These are phyloP conservation scores for Octodonta nipae DNA, from an alignment of 2,888 invertebrate genomes.

Conservation along the genomic window DNA sequence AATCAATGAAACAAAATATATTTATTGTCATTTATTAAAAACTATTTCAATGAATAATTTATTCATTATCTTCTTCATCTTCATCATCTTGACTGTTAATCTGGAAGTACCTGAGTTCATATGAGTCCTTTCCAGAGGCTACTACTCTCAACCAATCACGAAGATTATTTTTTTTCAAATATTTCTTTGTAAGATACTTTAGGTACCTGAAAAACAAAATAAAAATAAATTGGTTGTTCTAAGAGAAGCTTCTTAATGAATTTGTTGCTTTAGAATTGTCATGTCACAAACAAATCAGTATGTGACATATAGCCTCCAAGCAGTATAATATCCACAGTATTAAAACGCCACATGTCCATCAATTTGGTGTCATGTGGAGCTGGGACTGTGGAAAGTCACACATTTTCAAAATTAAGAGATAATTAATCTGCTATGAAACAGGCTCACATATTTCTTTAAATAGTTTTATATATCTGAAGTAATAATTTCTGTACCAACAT, in stretches of 20 bases:
- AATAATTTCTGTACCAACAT: no score
- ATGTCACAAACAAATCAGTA: no score
- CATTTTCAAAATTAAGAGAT: no score
- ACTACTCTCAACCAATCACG: slow-evolving; percentile 99
- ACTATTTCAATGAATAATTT: slow-evolving; percentile 31
- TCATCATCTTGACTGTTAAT: slow-evolving; percentile 64
- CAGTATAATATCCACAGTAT: slow-evolving; percentile 21
- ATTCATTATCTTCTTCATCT: slow-evolving; percentile 79
- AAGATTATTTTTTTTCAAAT: slow-evolving; percentile 97
- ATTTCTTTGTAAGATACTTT: slow-evolving; percentile 98
- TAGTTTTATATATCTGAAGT: no score
- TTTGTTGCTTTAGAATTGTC: no score
- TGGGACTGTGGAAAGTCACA: slow-evolving; percentile 39
- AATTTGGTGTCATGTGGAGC: slow-evolving; percentile 18
- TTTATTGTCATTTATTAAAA: no score
- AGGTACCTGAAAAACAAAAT: slow-evolving; percentile 55
- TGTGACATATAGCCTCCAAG: no score
- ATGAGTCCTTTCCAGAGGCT: slow-evolving; percentile 89
- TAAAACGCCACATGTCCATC: slow-evolving; percentile 21
- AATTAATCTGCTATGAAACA: no score
- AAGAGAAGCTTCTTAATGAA: no score
- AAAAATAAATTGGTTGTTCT: no score
- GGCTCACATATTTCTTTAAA: no score
- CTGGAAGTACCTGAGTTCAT: slow-evolving; percentile 99
- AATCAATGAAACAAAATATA: no score